These are phyloP conservation scores for Bathynomus jamesi DNA, from an alignment of 1,140 invertebrate species.

Conservation along the genomic window DNA sequence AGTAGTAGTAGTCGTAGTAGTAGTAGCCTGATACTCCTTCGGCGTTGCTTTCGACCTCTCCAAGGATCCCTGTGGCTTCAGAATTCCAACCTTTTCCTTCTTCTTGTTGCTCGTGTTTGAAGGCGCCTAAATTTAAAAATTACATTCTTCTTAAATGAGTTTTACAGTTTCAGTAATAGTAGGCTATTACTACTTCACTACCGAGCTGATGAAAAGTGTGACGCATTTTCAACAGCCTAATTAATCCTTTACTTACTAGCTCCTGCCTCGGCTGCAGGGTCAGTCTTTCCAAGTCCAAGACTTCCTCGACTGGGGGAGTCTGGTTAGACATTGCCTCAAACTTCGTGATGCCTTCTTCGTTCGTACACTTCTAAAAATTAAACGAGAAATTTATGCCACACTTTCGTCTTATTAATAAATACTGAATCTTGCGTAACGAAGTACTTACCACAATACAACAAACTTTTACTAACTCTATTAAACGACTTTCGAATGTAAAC, in stretches of 20 bases:
- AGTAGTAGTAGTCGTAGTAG: neutral
- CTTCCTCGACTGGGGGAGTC: constrained; percentile 25
- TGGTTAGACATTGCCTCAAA: constrained; percentile 25
- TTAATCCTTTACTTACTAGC: neutral
- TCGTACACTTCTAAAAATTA: neutral
- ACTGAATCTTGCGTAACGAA: no score
- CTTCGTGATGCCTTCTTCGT: constrained; percentile 6
- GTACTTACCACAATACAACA: no score
- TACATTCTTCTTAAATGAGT: no score
- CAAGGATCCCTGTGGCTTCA: constrained; percentile 60
- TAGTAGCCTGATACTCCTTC: constrained; percentile 6
- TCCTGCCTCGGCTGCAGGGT: constrained; percentile 21
- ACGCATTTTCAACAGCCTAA: no score
- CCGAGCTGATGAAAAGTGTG: no score
- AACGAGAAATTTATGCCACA: no score
- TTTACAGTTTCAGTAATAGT: no score
- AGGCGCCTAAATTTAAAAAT: neutral
- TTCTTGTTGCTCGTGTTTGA: neutral
- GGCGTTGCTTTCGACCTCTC: constrained; percentile 42
- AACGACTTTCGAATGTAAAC: no score
- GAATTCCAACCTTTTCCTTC: constrained; percentile 49
- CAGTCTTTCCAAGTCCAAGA: constrained; percentile 20
- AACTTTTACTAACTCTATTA: no score
- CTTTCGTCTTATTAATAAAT: no score
- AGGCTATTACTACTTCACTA: no score